Conservation (phyloP, 2,888 invertebrate species). For the Bombylius discolor region DNA sequence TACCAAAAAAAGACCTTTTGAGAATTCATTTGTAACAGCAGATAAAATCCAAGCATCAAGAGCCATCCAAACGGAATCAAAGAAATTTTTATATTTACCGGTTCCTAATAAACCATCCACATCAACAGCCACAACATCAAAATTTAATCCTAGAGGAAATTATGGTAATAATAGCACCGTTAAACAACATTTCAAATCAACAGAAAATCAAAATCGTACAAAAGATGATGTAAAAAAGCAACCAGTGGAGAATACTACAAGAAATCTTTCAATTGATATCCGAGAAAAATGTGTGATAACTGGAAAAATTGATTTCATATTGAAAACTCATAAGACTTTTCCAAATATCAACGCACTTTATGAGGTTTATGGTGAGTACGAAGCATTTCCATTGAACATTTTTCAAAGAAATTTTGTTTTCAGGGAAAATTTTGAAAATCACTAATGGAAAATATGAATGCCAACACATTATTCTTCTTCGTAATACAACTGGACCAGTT, state of each 20-base stretch:
- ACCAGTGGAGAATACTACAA: too few relatives aligned
- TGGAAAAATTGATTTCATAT: slow-evolving; percentile 26
- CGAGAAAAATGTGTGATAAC: slow-evolving; percentile 12
- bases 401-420: neutral
- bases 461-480: slow-evolving; percentile 24
- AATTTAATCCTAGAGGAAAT: too few relatives aligned
- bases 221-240: too few relatives aligned
- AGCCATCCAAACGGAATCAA: too few relatives aligned
- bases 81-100: neutral
- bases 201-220: too few relatives aligned
- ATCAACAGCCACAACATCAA: slow-evolving; percentile 14
- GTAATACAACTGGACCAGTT: slow-evolving; percentile 26
- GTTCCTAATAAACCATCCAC: neutral
- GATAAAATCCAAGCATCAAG: too few relatives aligned
- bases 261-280: slow-evolving; percentile 9
- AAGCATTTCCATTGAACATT: neutral
- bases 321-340: slow-evolving; percentile 23
- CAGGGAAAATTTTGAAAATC: too few relatives aligned
- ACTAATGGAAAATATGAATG: slow-evolving; percentile 8
- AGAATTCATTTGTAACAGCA: too few relatives aligned
- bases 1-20: too few relatives aligned
- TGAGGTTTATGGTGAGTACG: slow-evolving; percentile 27
- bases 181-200: too few relatives aligned
- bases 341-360: slow-evolving; percentile 23
- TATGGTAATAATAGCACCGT: too few relatives aligned